Base-by-base conservation (phyloP, 1,140 invertebrate species). In the Solen grandis region DNA sequence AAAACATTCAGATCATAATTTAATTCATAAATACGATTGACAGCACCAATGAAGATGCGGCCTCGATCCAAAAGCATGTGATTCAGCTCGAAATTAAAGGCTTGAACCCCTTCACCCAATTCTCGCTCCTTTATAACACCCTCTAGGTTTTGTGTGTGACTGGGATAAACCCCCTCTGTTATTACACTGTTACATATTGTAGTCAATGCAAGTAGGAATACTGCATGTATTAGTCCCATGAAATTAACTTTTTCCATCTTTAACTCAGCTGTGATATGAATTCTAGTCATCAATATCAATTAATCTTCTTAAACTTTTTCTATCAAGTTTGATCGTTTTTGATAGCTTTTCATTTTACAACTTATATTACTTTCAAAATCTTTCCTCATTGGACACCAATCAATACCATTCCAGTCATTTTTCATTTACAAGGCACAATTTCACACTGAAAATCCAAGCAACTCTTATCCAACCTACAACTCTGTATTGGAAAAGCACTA, bases 1-100 rank as follows among this genome's bases (percentile, higher is more conserved):
- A 96, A 94, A 31, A 96, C 93, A 60, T 95, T 94, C 55, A 99
- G 93, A 65, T 87, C 70, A 2, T 96, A 95, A 38, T 97, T 97
- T 19, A 99, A 94, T 92, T 98, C 97, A 92, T 97, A 99, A 55
- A 99, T 94, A 66, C 95, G 94, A 93, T 99, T 99, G 13, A 98
- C 96, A 57, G 96, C 97, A 62, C 97, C 98, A 60, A 99, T 94
- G 93, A 97, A 99, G 14, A 99, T 94, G 52, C 97, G 94, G 38
- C 97, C 97, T n/a, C n/a, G n/a, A n/a, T n/a, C n/a, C n/a, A n/a
- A n/a, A 38, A 97, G 96, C 81, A 99, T 93, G 92, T 98, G 97
- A 92, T 97, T 92, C 76, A 94, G 70, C 63, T 83, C 75, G 50
- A 78, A 78, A 36, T 54, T 60, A 54, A 31, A 31, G 13, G 75